Evolutionary conservation across 2,113 vertebrate species (phyloP), one percentile per base, ranked within the genome.

Genomic region (Fulica atra): DNA sequence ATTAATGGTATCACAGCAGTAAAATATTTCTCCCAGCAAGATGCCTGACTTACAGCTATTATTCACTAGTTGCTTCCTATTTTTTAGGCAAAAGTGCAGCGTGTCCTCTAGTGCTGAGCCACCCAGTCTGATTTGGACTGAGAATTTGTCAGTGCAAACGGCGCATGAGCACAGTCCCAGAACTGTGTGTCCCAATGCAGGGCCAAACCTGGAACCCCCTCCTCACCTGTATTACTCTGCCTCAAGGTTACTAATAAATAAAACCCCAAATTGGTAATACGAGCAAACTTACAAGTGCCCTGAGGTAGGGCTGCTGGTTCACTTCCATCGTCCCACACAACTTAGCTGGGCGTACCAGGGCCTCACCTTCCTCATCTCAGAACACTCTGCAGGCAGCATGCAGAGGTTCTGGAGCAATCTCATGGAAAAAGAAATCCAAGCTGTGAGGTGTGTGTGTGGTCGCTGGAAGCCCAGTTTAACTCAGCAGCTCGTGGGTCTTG

Each of bases 1-100:
- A 60, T 96, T 95, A 97, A 97, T 95, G 93, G 85, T 89, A 96
- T 95, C 92, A 73, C 79, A 81, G 96, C 93, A 74, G 76, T 93
- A 89, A 93, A 96, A 86, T 78, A 71, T 36, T 94, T 94, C 81
- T 86, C 80, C 65, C 73, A 72, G 90, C 68, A 44, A 93, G 95
- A 80, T 77, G 70, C 81, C 74, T 65, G 93, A 76, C 94, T 69
- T 84, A 35, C 2, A 92, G 73, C 76, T 88, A 26, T 90, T 95
- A 90, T 92, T 82, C 80, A 81, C 85, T 59, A 53, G 65, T 84
- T 74, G 54, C 65, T 61, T 71, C 9, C n/a, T 50, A 21, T 66
- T 33, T 84, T 86, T 57, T 76, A 71, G 51, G 80, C 60, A 82
- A 71, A 96, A 96, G 88, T 89, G 88, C 80, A 89, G 35, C 11